Evolutionary conservation across 2,113 vertebrate genomes (phyloP).

Genomic region (Pollimyrus isidori): DNA sequence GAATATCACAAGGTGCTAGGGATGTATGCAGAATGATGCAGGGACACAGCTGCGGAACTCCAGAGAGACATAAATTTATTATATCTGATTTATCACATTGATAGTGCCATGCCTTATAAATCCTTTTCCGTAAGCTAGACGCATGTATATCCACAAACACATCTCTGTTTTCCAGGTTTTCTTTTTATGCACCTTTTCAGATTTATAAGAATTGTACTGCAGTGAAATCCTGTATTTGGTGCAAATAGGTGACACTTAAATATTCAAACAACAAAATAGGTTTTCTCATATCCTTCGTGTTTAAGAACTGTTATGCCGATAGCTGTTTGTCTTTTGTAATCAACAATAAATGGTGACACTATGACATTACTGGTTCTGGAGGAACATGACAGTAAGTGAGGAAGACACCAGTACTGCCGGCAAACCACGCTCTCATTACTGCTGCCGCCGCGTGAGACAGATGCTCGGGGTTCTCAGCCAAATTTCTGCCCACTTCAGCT

Average conservation of each 20-base stretch:
- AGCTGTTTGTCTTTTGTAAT: background rate
- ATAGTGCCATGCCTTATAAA: background rate
- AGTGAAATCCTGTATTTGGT: background rate
- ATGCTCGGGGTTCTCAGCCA: background rate
- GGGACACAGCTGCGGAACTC: background rate
- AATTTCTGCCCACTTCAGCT: background rate
- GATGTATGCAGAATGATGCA: background rate
- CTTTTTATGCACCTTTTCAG: background rate
- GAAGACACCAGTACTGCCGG: background rate
- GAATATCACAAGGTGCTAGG: background rate
- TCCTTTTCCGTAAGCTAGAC: background rate
- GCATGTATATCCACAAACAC: background rate
- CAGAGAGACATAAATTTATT: background rate
- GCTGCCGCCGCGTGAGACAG: background rate
- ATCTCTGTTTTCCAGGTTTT: background rate
- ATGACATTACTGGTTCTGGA: background rate
- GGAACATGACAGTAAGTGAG: background rate
- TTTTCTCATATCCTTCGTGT: background rate
- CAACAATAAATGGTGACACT: background rate
- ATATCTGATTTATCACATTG: background rate
- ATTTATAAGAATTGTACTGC: background rate
- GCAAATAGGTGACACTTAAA: background rate
- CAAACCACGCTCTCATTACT: background rate
- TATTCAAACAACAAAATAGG: background rate
- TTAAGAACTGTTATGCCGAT: background rate